Evolutionary conservation across 1,140 invertebrate genomes (phyloP).

Genomic region (Zeugodacus cucurbitae): DNA sequence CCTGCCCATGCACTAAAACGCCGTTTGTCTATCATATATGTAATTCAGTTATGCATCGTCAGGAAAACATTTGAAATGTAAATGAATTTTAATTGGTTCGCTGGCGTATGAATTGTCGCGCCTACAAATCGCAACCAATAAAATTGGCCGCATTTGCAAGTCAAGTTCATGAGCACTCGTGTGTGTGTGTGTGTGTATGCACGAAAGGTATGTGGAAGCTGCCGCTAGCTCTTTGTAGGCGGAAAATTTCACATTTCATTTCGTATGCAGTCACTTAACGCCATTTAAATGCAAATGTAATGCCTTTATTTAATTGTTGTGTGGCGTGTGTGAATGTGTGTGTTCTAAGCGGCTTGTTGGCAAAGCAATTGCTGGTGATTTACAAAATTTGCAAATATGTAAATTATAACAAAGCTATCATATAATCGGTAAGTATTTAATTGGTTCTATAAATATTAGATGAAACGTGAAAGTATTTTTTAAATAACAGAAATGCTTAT

Average conservation of each 20-base stretch:
- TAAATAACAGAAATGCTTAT: too few relatives aligned
- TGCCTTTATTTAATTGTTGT: not conserved
- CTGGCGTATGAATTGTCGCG: not conserved
- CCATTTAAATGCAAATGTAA: not conserved
- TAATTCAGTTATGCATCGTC: not conserved
- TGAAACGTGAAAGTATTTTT: too few relatives aligned
- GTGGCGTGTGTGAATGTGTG: not conserved
- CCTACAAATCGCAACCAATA: not conserved
- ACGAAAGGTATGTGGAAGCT: not conserved
- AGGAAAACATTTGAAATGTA: not conserved
- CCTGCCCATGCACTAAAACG: not conserved
- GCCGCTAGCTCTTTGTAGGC: not conserved
- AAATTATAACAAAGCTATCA: not conserved
- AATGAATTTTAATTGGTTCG: constrained; percentile 19
- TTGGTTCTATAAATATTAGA: too few relatives aligned
- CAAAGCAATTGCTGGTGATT: not conserved
- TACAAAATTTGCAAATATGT: not conserved
- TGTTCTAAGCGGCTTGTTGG: not conserved
- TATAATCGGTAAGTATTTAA: too few relatives aligned
- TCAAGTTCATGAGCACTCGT: not conserved
- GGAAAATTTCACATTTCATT: not conserved
- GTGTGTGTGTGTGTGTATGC: not conserved
- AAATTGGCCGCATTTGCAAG: not conserved
- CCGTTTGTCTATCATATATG: not conserved
- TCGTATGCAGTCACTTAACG: not conserved